These are phyloP conservation scores for Trachelus iudaicus DNA, from an alignment of 2,888 invertebrate species.

Conservation along the genomic window DNA sequence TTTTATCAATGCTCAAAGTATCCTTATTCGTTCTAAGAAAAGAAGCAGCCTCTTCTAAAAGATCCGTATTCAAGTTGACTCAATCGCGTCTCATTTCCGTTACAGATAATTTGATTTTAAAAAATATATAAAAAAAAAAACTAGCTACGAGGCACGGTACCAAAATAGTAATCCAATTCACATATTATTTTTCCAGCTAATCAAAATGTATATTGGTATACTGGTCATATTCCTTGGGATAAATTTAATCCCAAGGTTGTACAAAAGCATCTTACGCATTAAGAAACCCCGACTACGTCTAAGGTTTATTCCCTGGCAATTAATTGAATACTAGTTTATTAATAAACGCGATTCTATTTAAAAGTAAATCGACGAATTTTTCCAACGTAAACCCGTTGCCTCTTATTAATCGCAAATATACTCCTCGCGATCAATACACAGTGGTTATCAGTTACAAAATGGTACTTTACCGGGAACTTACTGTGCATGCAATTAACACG, in stretches of 20 bases:
- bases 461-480: not conserved
- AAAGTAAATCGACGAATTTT: not conserved
- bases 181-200: not conserved
- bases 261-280: not conserved
- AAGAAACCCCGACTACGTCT: not conserved
- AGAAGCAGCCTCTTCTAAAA: not conserved
- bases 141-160: not conserved
- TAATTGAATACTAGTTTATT: not conserved
- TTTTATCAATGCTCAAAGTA: not conserved
- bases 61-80: not conserved
- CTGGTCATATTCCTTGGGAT: not conserved
- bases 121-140: not conserved
- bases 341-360: not conserved
- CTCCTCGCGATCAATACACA: not conserved
- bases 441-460: not conserved
- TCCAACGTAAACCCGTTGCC: too few species aligned
- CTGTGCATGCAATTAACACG: not conserved
- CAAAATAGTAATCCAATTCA: not conserved
- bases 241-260: not conserved
- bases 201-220: not conserved
- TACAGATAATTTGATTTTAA: too few species aligned
- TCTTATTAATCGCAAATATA: too few species aligned
- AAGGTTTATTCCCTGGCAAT: not conserved
- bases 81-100: too few species aligned
- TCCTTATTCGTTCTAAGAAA: not conserved